Percentiles rank a stretch among this genome's conserved stretches.
phyloP scores from a whole-genome alignment of 1,140 invertebrate species.

The Psilanteris sp. region DNA sequence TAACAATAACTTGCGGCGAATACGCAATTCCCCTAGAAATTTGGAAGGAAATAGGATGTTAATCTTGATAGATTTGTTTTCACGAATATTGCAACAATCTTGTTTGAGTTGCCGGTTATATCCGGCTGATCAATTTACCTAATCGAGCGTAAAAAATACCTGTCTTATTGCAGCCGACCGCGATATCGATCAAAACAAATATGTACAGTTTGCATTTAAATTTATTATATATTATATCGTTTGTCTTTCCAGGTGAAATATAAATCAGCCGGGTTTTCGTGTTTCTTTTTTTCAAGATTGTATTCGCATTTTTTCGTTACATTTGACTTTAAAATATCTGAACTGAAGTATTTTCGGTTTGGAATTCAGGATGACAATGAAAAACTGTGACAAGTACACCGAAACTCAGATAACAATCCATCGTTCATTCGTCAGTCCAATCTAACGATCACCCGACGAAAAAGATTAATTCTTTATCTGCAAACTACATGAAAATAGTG shows the following conservation, averaged over 20 bases:
- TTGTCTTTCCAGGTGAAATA: too few species aligned
- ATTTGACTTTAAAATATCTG: neutral
- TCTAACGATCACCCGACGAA: slow-evolving; percentile 13
- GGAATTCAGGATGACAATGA: slow-evolving; percentile 2
- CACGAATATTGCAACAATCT: neutral
- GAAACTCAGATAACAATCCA: slow-evolving; percentile 22
- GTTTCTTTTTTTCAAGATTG: too few species aligned
- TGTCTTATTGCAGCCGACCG: neutral
- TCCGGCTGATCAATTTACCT: slow-evolving; percentile 1
- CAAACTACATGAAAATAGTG: slow-evolving; percentile 31
- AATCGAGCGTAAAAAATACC: slow-evolving; percentile 15
- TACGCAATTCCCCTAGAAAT: too few species aligned
- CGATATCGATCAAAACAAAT: too few species aligned
- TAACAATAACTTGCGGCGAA: too few species aligned
- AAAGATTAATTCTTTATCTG: slow-evolving; percentile 47
- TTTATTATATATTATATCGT: neutral
- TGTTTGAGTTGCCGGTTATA: slow-evolving; percentile 1
- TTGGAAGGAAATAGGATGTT: neutral
- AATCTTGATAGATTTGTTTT: neutral
- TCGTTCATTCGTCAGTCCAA: slow-evolving; percentile 26
- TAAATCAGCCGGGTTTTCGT: too few species aligned
- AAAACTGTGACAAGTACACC: slow-evolving; percentile 23
- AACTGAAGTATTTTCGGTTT: slow-evolving; percentile 1
- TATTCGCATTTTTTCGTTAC: neutral
- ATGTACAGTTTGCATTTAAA: too few species aligned